Conservation (phyloP, 2,888 invertebrate species). For the Neocrepidodera transversa region DNA sequence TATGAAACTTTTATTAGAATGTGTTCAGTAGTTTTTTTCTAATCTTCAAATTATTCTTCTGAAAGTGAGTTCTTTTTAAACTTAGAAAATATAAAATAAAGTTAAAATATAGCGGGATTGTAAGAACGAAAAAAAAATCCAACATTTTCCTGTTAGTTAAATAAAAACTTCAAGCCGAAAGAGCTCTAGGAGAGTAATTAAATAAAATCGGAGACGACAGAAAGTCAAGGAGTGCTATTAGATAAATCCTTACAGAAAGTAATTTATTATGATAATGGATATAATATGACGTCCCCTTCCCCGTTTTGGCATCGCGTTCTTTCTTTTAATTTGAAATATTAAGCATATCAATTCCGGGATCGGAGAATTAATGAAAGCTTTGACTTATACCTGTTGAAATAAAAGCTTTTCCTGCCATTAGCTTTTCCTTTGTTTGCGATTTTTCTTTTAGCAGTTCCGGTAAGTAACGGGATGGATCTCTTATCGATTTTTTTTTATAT, state of each 20-base stretch:
- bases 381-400: constrained; percentile 3
- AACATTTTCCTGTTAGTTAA: too few species aligned
- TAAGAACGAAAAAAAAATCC: too few species aligned
- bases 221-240: constrained; percentile 5
- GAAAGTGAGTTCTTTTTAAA: too few species aligned
- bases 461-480: too few species aligned
- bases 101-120: too few species aligned
- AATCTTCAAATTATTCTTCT: too few species aligned
- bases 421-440: background rate
- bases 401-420: background rate
- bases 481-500: too few species aligned
- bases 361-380: constrained; percentile 1
- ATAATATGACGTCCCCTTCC: background rate
- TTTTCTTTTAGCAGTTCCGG: background rate
- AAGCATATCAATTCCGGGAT: background rate
- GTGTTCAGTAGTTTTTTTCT: too few species aligned
- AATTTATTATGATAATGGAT: constrained; percentile 9
- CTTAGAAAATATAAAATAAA: too few species aligned
- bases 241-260: background rate
- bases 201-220: background rate
- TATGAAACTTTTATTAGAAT: too few species aligned
- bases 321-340: constrained; percentile 2
- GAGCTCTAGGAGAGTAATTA: background rate
- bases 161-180: background rate
- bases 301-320: background rate